These are phyloP conservation scores for Pogonophryne albipinna DNA, from an alignment of 2,797 vertebrate species.

Conservation along the genomic window DNA sequence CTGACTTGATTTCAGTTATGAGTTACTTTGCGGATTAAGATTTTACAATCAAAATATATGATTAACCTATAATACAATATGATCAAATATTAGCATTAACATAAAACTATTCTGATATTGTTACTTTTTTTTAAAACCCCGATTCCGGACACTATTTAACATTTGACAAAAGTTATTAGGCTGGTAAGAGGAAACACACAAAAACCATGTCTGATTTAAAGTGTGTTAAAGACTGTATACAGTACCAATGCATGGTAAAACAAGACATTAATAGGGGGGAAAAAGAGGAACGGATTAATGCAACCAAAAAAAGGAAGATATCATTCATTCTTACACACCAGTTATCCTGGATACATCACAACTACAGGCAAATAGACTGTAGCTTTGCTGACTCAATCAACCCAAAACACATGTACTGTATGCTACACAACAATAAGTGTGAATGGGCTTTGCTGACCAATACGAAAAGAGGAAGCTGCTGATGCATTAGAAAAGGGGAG, in stretches of 20 bases:
- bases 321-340: background rate
- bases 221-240: background rate
- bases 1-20: no score
- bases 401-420: conserved; percentile 18
- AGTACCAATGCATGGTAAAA: background rate
- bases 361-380: conserved; percentile 7
- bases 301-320: background rate
- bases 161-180: background rate
- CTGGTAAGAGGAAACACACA: background rate
- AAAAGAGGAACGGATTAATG: background rate
- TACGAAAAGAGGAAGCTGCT: conserved; percentile 46
- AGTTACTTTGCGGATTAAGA: background rate
- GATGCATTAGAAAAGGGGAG: conserved; percentile 55
- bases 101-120: no score
- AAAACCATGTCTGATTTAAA: background rate
- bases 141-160: no score
- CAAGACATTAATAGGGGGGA: no score
- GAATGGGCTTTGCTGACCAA: conserved; percentile 64
- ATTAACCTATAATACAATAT: background rate
- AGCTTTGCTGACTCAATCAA: conserved; percentile 39
- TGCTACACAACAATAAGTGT: conserved; percentile 20
- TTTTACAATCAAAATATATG: background rate
- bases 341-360: conserved; percentile 9
- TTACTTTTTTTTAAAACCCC: background rate
- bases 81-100: background rate